Base-by-base conservation (phyloP, 2,888 invertebrate genomes). In the Loripinus fragilis region DNA sequence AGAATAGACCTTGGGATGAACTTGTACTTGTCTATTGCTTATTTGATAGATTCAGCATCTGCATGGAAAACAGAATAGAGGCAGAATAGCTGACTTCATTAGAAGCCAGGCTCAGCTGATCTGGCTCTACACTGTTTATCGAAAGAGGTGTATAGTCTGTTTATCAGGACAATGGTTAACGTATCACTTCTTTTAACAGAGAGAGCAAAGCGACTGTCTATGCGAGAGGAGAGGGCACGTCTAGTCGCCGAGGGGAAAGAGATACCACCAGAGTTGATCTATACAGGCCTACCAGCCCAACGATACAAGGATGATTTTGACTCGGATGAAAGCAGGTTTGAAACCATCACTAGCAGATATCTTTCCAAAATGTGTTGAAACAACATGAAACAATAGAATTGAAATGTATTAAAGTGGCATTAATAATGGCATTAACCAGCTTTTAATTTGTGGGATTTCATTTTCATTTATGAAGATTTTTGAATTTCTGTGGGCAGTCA, bases 261-360 rank as follows among this genome's bases (percentile, higher is more conserved):
- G 70, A 89, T 93, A 2, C 92, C 93, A 45, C 89, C 90, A 20
- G 91, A 92, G 50, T 82, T 92, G 71, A 83, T 90, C 76, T 88
- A 91, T 71, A 84, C 82, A 10, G 87, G 80, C 17, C 71, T 71
- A 12, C 30, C 77, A 1, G 66, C 69, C 3, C 77, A 82, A 50
- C 81, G 86, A 71, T 85, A 87, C 70, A 81, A 81, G 33, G 87
- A 87, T 67, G 86, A 85, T n/a, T 76, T 76, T 45, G 86, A 87
- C 66, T 84, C 84, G 0, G 84, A 84, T 70, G 84, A 84, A 30
- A 84, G 81, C 84, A 86, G 80, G 88, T 87, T 50, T 50, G 73
- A 20, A 48, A 5, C 0, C 17, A 10, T 38, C 38, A 38, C 38
- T 12, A 38, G 38, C 12, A 38, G n/a, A n/a, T n/a, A n/a, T n/a